Conservation (phyloP, 2,113 vertebrate genomes). For the Heterotilapia buettikoferi region DNA sequence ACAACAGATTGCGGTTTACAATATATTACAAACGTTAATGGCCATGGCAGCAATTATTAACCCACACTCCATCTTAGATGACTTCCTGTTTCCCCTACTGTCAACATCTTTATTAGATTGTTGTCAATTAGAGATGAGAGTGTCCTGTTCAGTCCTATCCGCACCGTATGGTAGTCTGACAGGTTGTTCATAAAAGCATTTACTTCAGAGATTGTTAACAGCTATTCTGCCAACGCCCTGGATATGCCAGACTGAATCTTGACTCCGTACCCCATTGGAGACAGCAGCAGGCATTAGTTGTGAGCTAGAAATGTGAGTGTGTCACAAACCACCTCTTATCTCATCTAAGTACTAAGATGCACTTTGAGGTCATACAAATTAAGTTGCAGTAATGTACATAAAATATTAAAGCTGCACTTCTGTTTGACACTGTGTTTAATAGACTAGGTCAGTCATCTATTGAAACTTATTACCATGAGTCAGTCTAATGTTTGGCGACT, state of each 20-base stretch:
- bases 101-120: constrained; percentile 63
- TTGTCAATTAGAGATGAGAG: constrained; percentile 43
- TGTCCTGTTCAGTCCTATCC: not conserved
- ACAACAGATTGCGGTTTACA: not conserved
- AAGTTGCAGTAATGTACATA: not conserved
- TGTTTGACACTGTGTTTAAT: not conserved
- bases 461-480: not conserved
- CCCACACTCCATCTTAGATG: constrained; percentile 43
- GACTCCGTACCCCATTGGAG: constrained; percentile 15
- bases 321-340: not conserved
- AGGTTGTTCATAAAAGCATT: not conserved
- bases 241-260: constrained; percentile 3
- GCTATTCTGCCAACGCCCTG: constrained; percentile 62
- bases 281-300: constrained; percentile 11
- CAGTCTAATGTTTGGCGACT: not conserved
- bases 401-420: constrained; percentile 16
- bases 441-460: not conserved
- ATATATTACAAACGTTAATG: constrained; percentile 34
- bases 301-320: constrained; percentile 29
- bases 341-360: not conserved
- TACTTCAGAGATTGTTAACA: not conserved
- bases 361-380: constrained; percentile 14
- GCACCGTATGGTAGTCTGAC: not conserved
- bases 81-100: constrained; percentile 54
- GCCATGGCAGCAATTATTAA: constrained; percentile 44